Conservation (phyloP, 2,797 vertebrate genomes). For the Hypotaenidia okinawae region DNA sequence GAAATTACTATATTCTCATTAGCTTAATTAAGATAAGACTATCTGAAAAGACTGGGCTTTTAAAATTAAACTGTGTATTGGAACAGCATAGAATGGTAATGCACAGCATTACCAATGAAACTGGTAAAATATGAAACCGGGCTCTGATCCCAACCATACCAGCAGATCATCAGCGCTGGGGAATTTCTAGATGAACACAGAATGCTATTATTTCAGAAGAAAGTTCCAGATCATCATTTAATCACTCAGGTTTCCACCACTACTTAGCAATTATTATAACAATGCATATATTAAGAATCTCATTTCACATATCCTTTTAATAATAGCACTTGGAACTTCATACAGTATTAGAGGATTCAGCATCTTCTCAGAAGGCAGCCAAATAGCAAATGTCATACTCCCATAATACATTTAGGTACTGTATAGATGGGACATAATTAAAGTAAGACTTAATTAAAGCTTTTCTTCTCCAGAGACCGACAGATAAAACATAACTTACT, state of each 20-base stretch:
- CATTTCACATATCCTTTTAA: constrained; percentile 44
- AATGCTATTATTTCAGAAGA: background rate
- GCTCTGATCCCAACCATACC: background rate
- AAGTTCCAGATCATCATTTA: background rate
- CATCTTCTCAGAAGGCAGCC: constrained; percentile 52
- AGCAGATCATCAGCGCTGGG: background rate
- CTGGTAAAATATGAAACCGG: background rate
- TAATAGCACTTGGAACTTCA: constrained; percentile 39
- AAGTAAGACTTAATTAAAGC: constrained; percentile 68
- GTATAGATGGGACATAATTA: constrained; percentile 62
- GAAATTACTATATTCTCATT: background rate
- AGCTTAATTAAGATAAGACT: constrained; percentile 15
- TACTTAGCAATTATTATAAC: constrained; percentile 24
- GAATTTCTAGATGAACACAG: background rate
- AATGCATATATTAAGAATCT: constrained; percentile 16
- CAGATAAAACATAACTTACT: constrained; percentile 63
- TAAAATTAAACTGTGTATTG: background rate
- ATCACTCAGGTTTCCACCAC: constrained; percentile 4
- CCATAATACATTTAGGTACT: constrained; percentile 45
- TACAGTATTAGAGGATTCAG: constrained; percentile 14
- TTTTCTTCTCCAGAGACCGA: constrained; percentile 59
- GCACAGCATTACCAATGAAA: background rate
- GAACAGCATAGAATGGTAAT: background rate
- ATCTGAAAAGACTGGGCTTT: background rate
- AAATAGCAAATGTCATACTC: constrained; percentile 61